A percentile compares a stretch with the other conserved stretches of the same genome.
These are phyloP conservation scores for Fistularia commersonii DNA, from an alignment of 2,797 vertebrate species.

Conservation along the genomic window DNA sequence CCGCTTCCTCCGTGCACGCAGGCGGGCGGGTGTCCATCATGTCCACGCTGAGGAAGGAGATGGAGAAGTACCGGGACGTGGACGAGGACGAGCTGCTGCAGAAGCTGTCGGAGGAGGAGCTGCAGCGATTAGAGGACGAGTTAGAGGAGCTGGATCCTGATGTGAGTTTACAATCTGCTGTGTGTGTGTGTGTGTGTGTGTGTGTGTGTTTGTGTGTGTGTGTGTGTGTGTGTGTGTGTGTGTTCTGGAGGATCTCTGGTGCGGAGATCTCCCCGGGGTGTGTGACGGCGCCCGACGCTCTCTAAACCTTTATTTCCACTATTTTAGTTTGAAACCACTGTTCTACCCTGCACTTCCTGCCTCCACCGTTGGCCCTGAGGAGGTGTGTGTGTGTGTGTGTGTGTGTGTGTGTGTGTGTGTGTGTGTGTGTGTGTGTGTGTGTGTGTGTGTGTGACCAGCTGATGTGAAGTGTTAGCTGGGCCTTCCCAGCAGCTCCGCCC, in stretches of 20 bases:
- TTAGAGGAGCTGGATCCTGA: conserved; percentile 95
- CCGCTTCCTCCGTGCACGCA: conserved; percentile 24
- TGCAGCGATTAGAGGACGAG: conserved; percentile 89
- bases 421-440: too few species aligned
- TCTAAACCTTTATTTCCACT: too few species aligned
- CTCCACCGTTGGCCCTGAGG: too few species aligned
- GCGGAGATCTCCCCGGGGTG: too few species aligned
- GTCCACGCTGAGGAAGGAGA: conserved; percentile 84
- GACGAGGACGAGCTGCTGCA: conserved; percentile 94
- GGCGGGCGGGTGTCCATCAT: conserved; percentile 55
- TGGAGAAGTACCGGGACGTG: conserved; percentile 95
- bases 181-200: conserved; percentile 12
- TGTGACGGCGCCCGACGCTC: too few species aligned
- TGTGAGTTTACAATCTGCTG: conserved; percentile 72
- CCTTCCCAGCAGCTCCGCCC: conserved; percentile 17
- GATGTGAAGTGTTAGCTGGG: too few species aligned
- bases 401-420: conserved; percentile 6
- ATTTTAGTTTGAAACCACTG: too few species aligned
- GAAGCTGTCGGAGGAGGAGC: conserved; percentile 91
- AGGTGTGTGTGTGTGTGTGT: conserved; percentile 6
- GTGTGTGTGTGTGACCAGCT: too few species aligned
- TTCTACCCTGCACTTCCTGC: too few species aligned
- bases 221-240: background rate
- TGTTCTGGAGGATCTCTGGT: too few species aligned
- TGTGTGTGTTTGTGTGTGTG: background rate